Conservation (phyloP, 2,797 vertebrate species). For the Girardinus metallicus region DNA sequence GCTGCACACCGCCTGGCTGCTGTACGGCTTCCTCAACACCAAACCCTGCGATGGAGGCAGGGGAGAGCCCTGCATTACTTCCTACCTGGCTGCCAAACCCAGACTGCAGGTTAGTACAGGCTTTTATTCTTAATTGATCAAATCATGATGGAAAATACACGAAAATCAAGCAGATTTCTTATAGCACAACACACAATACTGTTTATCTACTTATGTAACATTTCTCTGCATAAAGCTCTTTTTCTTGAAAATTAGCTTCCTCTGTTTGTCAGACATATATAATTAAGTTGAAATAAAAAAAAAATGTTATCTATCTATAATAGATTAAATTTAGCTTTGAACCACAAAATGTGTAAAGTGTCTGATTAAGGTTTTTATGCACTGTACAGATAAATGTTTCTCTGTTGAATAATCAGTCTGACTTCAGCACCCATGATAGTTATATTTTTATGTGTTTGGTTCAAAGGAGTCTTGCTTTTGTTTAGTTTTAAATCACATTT, state of each 20-base stretch:
- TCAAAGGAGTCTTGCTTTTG: not conserved
- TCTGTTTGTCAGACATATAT: not conserved
- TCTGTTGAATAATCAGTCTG: not conserved
- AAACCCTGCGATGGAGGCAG: slow-evolving; percentile 84
- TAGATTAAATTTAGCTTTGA: not conserved
- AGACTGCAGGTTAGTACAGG: slow-evolving; percentile 85
- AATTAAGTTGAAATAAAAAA: not conserved
- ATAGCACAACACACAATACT: not conserved
- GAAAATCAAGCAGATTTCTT: not conserved
- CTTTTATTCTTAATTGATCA: not conserved
- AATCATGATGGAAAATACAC: not conserved
- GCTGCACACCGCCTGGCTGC: slow-evolving; percentile 94
- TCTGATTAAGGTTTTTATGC: not conserved
- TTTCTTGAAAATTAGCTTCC: not conserved
- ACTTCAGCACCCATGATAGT: not conserved
- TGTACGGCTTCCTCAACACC: slow-evolving; percentile 93
- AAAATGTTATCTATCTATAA: not conserved
- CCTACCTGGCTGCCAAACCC: slow-evolving; percentile 87
- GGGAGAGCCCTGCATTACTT: slow-evolving; percentile 84
- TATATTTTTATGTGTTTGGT: not conserved
- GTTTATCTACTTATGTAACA: not conserved
- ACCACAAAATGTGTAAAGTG: not conserved
- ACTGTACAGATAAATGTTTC: not conserved
- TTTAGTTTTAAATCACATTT: not conserved
- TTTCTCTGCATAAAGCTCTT: not conserved